phyloP scores from a whole-genome alignment of 2,888 invertebrate genomes.

The Autographa gamma region DNA sequence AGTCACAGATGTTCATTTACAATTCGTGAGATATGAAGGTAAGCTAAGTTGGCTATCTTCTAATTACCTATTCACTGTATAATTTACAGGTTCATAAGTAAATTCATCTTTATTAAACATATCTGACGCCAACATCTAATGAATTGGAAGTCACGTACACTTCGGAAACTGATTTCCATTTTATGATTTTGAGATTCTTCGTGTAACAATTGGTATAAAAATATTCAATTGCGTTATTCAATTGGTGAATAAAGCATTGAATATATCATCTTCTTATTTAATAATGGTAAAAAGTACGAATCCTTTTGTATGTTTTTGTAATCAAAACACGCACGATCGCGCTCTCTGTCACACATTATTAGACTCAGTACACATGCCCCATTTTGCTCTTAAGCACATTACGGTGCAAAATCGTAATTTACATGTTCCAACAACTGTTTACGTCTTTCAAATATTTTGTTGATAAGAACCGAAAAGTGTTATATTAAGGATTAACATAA shows the following conservation, averaged over 20 bases:
- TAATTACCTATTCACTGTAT: neutral
- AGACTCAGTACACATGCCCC: neutral
- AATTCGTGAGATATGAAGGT: neutral
- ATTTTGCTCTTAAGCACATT: neutral
- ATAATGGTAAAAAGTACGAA: neutral
- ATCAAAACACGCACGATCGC: neutral
- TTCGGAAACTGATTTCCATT: slow-evolving; percentile 22
- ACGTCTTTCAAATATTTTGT: too few relatives aligned
- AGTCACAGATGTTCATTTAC: neutral
- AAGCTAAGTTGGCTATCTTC: neutral
- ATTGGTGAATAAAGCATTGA: neutral
- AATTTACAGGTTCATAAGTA: slow-evolving; percentile 16
- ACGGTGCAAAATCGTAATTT: too few relatives aligned
- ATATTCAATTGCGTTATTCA: neutral
- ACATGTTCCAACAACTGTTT: too few relatives aligned
- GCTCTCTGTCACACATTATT: neutral
- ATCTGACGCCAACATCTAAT: slow-evolving; percentile 25
- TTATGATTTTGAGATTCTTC: slow-evolving; percentile 14
- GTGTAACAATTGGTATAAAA: neutral
- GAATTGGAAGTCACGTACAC: slow-evolving; percentile 40
- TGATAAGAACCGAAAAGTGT: too few relatives aligned
- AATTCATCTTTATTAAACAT: slow-evolving; percentile 18
- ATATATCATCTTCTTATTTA: neutral
- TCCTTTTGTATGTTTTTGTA: neutral
- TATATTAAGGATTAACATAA: too few relatives aligned